A percentile compares a stretch with the other conserved stretches of the same genome.
These are phyloP conservation scores for Oegoconia quadripuncta DNA, from an alignment of 2,888 invertebrate genomes.

Conservation along the genomic window DNA sequence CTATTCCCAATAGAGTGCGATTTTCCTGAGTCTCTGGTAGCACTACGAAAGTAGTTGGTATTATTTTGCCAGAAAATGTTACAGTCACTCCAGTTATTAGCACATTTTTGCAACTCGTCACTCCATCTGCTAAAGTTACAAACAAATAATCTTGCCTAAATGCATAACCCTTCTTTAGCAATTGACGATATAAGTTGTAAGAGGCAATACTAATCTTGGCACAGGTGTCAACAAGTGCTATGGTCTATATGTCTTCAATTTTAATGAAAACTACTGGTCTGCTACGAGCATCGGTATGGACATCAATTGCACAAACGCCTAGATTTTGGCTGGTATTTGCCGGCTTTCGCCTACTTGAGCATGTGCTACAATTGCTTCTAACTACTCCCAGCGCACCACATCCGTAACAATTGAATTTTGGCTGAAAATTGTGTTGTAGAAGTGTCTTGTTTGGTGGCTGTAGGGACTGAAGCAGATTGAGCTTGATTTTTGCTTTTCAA, in stretches of 20 bases:
- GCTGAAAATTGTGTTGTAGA: slow-evolving; percentile 12
- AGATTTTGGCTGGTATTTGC: neutral
- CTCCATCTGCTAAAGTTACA: slow-evolving; percentile 8
- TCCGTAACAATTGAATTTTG: slow-evolving; percentile 16
- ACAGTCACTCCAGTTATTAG: neutral
- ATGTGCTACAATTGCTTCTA: slow-evolving; percentile 11
- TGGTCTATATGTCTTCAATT: slow-evolving; percentile 5
- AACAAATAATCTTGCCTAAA: neutral
- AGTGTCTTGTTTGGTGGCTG: no score
- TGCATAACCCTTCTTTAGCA: slow-evolving; percentile 9
- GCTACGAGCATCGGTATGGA: slow-evolving; percentile 3
- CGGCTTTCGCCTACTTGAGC: neutral
- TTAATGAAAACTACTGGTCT: slow-evolving; percentile 14
- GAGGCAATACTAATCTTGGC: slow-evolving; percentile 18
- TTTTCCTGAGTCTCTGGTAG: slow-evolving; percentile 22
- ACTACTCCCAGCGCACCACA: slow-evolving; percentile 16
- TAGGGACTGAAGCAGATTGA: no score
- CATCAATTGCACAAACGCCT: slow-evolving; percentile 13
- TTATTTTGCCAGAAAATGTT: neutral
- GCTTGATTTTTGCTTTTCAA: no score
- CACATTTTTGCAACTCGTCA: neutral
- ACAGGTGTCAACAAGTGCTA: slow-evolving; percentile 15
- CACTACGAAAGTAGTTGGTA: slow-evolving; percentile 21
- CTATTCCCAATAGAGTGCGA: slow-evolving; percentile 19
- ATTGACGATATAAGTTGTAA: slow-evolving; percentile 8